These are phyloP conservation scores for Acanthurus leucopareius DNA, from an alignment of 2,797 vertebrate genomes.

Conservation along the genomic window DNA sequence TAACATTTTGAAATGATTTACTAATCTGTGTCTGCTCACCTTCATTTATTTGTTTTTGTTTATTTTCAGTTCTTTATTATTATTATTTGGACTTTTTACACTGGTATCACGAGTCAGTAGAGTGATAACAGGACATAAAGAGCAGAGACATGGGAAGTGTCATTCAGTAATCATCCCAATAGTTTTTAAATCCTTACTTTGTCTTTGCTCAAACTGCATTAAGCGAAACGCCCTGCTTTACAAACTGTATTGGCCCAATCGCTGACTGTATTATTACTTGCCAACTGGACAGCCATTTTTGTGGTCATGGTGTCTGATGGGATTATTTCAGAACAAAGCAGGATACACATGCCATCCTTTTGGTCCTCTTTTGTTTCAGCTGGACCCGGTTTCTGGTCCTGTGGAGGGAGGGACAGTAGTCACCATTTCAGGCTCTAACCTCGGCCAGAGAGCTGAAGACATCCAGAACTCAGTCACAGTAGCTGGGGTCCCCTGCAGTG, in stretches of 20 bases:
- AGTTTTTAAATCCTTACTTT: not conserved
- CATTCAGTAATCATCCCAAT: not conserved
- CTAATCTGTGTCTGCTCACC: no score
- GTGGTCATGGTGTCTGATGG: not conserved
- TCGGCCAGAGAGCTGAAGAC: slow-evolving; percentile 94
- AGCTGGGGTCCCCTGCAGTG: slow-evolving; percentile 91
- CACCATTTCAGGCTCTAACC: slow-evolving; percentile 97
- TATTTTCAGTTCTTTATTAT: not conserved
- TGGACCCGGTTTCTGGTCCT: slow-evolving; percentile 93
- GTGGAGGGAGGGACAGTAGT: slow-evolving; percentile 94
- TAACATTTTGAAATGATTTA: no score
- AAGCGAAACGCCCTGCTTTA: no score
- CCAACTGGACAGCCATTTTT: not conserved
- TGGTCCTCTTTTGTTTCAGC: slow-evolving; percentile 76
- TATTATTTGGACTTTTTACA: not conserved
- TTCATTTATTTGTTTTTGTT: not conserved
- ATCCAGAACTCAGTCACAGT: slow-evolving; percentile 92
- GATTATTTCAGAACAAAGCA: not conserved
- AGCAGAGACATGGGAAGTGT: not conserved
- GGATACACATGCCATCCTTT: not conserved
- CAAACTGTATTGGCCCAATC: not conserved
- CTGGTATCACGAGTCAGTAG: not conserved
- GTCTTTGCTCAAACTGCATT: not conserved
- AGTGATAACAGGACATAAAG: not conserved
- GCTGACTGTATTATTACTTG: not conserved